Evolutionary conservation across 2,113 vertebrate species (phyloP), one percentile per base, ranked within the genome.

Genomic region (Pionites leucogaster): DNA sequence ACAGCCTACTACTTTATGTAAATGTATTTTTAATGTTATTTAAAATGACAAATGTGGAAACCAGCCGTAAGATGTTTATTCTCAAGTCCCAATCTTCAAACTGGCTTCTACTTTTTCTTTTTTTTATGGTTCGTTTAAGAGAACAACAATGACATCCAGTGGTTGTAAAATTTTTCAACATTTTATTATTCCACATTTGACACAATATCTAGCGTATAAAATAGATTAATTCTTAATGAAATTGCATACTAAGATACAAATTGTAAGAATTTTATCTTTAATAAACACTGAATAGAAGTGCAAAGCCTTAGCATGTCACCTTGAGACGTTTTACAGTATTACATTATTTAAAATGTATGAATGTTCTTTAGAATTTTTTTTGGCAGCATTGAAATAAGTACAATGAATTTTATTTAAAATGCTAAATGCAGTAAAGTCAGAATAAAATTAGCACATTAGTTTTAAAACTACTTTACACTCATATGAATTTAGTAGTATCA

Each of bases 91-190:
- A n/a, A 1, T 49, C 60, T 90, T 81, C 78, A 50, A 80, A 76
- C 46, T 71, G 33, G 5, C 22, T 69, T 88, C 19, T 52, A 60
- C 8, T 12, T 77, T 14, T 55, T 65, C 24, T 49, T 25, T 74
- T 15, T 42, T 31, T 63, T 81, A 39, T 72, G 35, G 57, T 3
- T 46, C 8, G 29, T 81, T 95, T 52, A 59, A 90, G 85, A 82
- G 86, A 71, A 62, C 93, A 96, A 84, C 68, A 92, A 96, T 82
- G 90, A 96, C 93, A 97, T 95, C 93, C 96, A 86, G 91, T 94
- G 95, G 93, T 11, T 97, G 80, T 79, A 83, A 85, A 87, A 82
- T 55, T 78, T 67, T 87, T 70, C 75, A 92, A 16, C 47, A 79
- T 59, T 86, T 87, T 74, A 68, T 42, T 41, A 49, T 83, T 95